Evolutionary conservation across 2,113 vertebrate genomes (phyloP), one percentile per base, ranked within the genome.

Genomic region (Poeciliopsis occidentalis): DNA sequence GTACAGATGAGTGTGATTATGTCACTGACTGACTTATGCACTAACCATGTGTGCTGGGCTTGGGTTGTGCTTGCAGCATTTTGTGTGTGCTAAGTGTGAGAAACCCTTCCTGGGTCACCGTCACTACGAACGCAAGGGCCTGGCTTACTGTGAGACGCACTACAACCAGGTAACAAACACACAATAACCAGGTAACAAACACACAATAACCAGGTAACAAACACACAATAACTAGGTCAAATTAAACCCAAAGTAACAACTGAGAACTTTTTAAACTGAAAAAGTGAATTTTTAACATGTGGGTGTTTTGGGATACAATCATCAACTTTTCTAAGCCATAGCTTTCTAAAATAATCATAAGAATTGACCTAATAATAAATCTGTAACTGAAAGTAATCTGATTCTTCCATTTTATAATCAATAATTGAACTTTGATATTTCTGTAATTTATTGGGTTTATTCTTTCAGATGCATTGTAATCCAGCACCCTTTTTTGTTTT

Each of bases 71-170:
- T 95, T 91, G 64, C 92, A 99, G 98, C 98, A 99, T 96, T 99
- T 99, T 95, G 98, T 99, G 85, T 99, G 98, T 92, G 97, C 96
- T 71, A 99, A 99, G 92, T 99, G 98, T 95, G 98, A 99, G 92
- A 99, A 99, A 83, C 97, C 98, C n/a, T 99, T 99, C 93, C 95
- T 99, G 74, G 98, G 98, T 80, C 98, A 99, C 90, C 97, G 96
- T 79, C 98, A 99, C 88, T 98, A 98, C 1, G 98, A 99, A 76
- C 96, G 98, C 86, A 99, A 97, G 76, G 97, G 98, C 41, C 91
- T 98, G 94, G 98, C 98, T 0, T 99, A 99, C 88, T 99, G 98
- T 81, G 98, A 99, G 92, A 99, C 96, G 0, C 98, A 99, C 94
- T 99, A 98, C 91, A 99, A 99, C 92, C 97, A 98, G 98, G 98